These are phyloP conservation scores for Calyptommatus sinebrachiatus DNA, from an alignment of 2,113 vertebrate species.

Conservation along the genomic window DNA sequence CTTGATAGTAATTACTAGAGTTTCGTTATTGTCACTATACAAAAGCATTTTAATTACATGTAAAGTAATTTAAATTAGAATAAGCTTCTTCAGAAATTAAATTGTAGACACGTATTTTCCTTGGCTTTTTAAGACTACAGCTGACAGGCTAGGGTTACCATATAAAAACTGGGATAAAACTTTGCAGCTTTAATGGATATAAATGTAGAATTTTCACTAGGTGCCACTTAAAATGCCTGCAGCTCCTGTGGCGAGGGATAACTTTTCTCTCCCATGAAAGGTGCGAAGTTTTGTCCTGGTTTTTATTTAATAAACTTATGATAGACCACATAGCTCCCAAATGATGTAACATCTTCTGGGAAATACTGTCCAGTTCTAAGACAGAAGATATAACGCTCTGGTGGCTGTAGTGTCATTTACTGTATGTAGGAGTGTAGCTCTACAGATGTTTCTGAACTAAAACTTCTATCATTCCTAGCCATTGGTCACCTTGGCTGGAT, in stretches of 20 bases:
- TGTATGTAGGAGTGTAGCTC: background rate
- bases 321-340: conserved; percentile 20
- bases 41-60: conserved; percentile 79
- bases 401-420: background rate
- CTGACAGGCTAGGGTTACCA: conserved; percentile 39
- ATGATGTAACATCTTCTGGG: conserved; percentile 36
- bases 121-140: conserved; percentile 56
- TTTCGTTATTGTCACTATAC: conserved; percentile 73
- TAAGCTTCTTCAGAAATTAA: conserved; percentile 71
- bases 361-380: conserved; percentile 19
- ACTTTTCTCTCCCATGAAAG: no score
- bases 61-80: conserved; percentile 71
- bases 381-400: background rate
- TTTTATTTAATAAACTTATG: no score
- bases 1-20: conserved; percentile 75
- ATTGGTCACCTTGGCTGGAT: no score
- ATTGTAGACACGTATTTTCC: conserved; percentile 62
- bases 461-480: no score
- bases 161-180: no score
- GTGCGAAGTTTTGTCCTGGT: no score
- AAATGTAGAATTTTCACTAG: background rate
- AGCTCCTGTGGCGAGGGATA: no score
- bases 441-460: no score
- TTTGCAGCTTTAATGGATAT: no score
- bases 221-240: no score